Percentiles rank a stretch among this genome's conserved stretches.
Conservation (phyloP, 1,140 invertebrate species). For the Solen grandis region DNA sequence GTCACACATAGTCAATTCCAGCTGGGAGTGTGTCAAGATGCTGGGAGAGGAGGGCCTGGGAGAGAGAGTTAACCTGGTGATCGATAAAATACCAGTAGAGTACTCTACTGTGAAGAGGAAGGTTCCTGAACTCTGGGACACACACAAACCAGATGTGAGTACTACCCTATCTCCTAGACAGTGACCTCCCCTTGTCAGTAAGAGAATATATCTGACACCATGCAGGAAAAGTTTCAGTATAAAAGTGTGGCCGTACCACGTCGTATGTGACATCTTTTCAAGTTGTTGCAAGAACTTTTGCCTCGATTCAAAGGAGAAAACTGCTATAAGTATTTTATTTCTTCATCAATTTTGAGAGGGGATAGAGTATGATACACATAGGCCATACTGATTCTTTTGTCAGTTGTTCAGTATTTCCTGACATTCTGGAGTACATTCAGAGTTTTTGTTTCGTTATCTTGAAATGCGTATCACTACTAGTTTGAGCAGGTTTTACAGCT, state of each 20-base stretch:
- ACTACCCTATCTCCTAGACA: neutral
- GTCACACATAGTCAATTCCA: constrained; percentile 86
- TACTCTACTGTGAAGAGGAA: constrained; percentile 73
- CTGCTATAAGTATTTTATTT: too few relatives aligned
- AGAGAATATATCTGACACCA: neutral
- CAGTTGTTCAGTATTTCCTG: too few relatives aligned
- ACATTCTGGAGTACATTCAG: too few relatives aligned
- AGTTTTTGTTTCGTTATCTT: too few relatives aligned
- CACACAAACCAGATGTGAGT: constrained; percentile 76
- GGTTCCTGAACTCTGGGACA: constrained; percentile 75
- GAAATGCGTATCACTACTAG: too few relatives aligned
- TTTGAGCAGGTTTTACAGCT: too few relatives aligned
- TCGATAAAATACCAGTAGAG: constrained; percentile 75
- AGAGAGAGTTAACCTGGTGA: constrained; percentile 71
- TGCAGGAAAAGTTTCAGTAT: neutral
- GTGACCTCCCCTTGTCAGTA: too few relatives aligned
- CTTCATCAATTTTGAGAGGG: too few relatives aligned
- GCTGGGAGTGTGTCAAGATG: constrained; percentile 88
- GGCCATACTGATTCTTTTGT: too few relatives aligned
- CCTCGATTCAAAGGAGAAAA: too few relatives aligned
- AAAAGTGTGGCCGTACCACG: neutral
- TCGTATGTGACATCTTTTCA: neutral
- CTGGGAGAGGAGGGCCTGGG: constrained; percentile 80
- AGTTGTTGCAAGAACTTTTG: too few relatives aligned
- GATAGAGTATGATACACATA: too few relatives aligned